Conservation (phyloP, 2,797 vertebrate species). For the Monodelphis domestica region DNA sequence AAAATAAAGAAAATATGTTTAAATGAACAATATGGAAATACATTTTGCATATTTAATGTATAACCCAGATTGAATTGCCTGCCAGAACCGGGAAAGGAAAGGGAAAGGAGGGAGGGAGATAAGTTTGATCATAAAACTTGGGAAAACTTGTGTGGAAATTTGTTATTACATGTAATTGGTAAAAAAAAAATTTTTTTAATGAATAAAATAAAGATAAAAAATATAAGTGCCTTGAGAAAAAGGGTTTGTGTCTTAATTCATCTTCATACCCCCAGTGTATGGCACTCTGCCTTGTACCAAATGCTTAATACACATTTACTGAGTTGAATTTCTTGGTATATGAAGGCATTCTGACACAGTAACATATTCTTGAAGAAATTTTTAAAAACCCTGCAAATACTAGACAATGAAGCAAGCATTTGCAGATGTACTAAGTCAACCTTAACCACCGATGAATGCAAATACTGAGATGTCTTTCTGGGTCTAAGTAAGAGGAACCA, state of each 20-base stretch:
- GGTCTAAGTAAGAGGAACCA: not conserved
- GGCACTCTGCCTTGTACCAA: not conserved
- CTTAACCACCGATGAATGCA: not conserved
- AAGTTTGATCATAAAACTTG: too few species aligned
- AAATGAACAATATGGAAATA: too few species aligned
- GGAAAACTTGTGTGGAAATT: too few species aligned
- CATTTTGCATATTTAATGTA: too few species aligned
- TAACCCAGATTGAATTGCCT: too few species aligned
- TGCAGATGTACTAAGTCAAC: not conserved
- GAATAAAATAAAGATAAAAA: too few species aligned
- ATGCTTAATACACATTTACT: too few species aligned
- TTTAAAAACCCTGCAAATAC: not conserved
- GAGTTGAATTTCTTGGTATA: not conserved
- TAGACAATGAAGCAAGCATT: not conserved
- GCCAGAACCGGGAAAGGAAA: too few species aligned
- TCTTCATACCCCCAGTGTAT: not conserved
- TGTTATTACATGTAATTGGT: too few species aligned
- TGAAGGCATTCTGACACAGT: not conserved
- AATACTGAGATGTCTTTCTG: not conserved
- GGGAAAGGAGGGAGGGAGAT: too few species aligned
- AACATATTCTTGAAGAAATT: not conserved
- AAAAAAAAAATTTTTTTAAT: too few species aligned
- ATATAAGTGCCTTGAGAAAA: not conserved
- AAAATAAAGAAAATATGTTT: too few species aligned
- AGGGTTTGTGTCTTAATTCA: not conserved